phyloP scores from a whole-genome alignment of 2,888 invertebrate species.

The Meiosimyza platycephala region DNA sequence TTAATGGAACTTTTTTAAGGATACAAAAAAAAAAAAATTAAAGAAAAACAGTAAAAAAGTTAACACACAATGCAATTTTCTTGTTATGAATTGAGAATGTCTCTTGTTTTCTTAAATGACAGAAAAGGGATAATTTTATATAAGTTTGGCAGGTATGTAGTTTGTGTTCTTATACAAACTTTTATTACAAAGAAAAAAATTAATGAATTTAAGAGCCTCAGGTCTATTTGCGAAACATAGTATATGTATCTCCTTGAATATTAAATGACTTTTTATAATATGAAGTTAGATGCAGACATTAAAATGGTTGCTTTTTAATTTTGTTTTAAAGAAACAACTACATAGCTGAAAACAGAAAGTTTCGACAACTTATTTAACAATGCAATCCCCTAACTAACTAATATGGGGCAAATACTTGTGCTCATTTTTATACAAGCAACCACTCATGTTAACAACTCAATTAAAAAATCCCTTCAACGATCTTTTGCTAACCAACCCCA shows the following conservation, averaged over 20 bases:
- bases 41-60: neutral
- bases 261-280: neutral
- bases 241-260: neutral
- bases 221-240: neutral
- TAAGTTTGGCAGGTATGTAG: slow-evolving; percentile 23
- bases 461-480: neutral
- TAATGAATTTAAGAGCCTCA: slow-evolving; percentile 6
- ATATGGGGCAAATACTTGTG: neutral
- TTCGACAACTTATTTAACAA: neutral
- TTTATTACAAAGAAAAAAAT: slow-evolving; percentile 9
- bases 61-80: slow-evolving; percentile 14
- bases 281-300: neutral
- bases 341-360: no score
- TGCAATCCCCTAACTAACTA: neutral
- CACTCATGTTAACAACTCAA: slow-evolving; percentile 12
- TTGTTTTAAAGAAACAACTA: neutral
- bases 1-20: neutral
- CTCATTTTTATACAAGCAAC: neutral
- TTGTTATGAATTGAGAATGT: slow-evolving; percentile 1
- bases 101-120: slow-evolving; percentile 3
- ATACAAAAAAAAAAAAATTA: slow-evolving; percentile 12
- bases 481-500: neutral
- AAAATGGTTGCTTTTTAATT: neutral
- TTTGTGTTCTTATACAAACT: slow-evolving; percentile 20
- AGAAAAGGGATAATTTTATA: slow-evolving; percentile 13